Percentiles rank a stretch among this genome's conserved stretches.
phyloP scores from a whole-genome alignment of 2,888 invertebrate species.

The Ophion obscuratus region DNA sequence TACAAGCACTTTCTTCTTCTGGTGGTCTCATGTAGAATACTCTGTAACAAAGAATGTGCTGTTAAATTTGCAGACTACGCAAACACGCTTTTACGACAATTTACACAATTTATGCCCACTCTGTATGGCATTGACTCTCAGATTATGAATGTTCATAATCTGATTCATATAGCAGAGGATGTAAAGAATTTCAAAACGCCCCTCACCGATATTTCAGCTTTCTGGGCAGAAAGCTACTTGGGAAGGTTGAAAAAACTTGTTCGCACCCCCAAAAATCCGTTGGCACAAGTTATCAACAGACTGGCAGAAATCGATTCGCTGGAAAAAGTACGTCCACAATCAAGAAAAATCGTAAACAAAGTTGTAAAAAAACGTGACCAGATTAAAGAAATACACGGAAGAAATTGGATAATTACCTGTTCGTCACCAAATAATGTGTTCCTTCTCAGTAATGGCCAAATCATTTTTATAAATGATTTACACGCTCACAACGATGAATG shows the following conservation, averaged over 20 bases:
- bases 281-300: slow-evolving; percentile 2
- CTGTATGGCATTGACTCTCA: slow-evolving; percentile 56
- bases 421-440: slow-evolving; percentile 8
- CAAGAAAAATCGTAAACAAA: too few species aligned
- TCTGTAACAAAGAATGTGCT: slow-evolving; percentile 42
- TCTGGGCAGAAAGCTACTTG: slow-evolving; percentile 54
- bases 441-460: slow-evolving; percentile 15
- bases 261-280: slow-evolving; percentile 26
- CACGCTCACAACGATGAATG: slow-evolving; percentile 1
- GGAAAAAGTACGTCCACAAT: too few species aligned
- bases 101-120: slow-evolving; percentile 49
- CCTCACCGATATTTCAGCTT: slow-evolving; percentile 54
- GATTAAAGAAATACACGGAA: neutral
- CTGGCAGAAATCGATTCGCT: slow-evolving; percentile 8
- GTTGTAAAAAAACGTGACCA: neutral
- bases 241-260: slow-evolving; percentile 45
- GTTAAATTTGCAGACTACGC: slow-evolving; percentile 32
- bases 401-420: slow-evolving; percentile 17
- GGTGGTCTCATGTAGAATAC: slow-evolving; percentile 50
- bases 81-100: slow-evolving; percentile 41
- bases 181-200: slow-evolving; percentile 55
- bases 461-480: slow-evolving; percentile 16
- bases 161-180: slow-evolving; percentile 59
- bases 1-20: slow-evolving; percentile 59
- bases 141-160: slow-evolving; percentile 35